Conservation (phyloP, 92 coral and sea anemone species). For the Phenganax marumi region DNA sequence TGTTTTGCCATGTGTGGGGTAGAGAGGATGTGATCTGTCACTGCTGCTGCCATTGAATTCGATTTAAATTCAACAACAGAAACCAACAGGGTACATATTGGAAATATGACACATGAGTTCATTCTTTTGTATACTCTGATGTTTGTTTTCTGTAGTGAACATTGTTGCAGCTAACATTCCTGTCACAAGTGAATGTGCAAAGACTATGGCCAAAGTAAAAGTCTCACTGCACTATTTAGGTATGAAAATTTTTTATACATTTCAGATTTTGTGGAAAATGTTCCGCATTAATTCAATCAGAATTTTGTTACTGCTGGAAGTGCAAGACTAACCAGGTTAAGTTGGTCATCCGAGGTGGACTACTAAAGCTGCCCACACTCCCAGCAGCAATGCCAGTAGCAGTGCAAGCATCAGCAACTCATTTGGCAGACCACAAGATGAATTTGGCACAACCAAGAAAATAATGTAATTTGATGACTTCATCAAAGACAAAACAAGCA, state of each 20-base stretch:
- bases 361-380: neutral
- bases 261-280: conserved; percentile 30
- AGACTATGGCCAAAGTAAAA: too few relatives aligned
- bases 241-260: neutral
- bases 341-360: conserved; percentile 37
- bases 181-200: too few relatives aligned
- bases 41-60: too few relatives aligned
- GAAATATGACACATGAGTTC: too few relatives aligned
- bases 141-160: too few relatives aligned
- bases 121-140: too few relatives aligned
- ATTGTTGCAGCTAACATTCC: too few relatives aligned
- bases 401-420: conserved; percentile 18
- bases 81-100: too few relatives aligned
- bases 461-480: conserved; percentile 28
- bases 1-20: too few relatives aligned
- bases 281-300: conserved; percentile 1
- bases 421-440: conserved; percentile 25
- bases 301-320: conserved; percentile 23
- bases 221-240: neutral
- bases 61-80: too few relatives aligned
- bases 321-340: conserved; percentile 20
- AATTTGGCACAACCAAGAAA: neutral
- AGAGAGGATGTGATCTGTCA: too few relatives aligned
- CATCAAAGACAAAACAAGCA: conserved; percentile 39
- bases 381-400: neutral